These are phyloP conservation scores for Crotalus viridis DNA, from an alignment of 2,113 vertebrate genomes.

Conservation along the genomic window DNA sequence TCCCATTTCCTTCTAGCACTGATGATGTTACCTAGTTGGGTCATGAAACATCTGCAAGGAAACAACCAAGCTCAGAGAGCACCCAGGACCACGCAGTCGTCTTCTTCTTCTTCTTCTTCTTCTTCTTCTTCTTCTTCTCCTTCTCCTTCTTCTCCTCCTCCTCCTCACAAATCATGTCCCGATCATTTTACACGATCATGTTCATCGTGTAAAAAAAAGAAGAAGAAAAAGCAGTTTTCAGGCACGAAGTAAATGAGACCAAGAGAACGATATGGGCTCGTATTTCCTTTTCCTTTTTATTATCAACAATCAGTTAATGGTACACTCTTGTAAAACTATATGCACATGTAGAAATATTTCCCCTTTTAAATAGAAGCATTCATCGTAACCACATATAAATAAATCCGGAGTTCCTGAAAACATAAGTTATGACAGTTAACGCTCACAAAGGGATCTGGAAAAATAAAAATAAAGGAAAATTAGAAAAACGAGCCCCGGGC, in stretches of 20 bases:
- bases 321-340: slow-evolving; percentile 99
- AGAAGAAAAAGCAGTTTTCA: rapidly evolving
- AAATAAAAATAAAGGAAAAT: slow-evolving; percentile 63
- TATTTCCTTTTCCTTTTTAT: slow-evolving; percentile 89
- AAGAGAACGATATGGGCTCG: slow-evolving; percentile 37
- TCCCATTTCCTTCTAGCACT: no score
- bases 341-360: slow-evolving; percentile 99
- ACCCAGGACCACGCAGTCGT: no score
- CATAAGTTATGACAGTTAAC: slow-evolving; percentile 88
- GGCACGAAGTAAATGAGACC: slow-evolving; percentile 40
- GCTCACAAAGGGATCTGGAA: slow-evolving; percentile 85
- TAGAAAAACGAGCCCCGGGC: slow-evolving; percentile 84
- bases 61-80: no score
- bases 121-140: no score
- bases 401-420: slow-evolving; percentile 88
- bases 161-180: no score
- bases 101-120: no score
- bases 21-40: no score
- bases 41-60: no score
- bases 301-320: slow-evolving; percentile 99
- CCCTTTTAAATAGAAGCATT: slow-evolving; percentile 99
- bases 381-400: slow-evolving; percentile 99
- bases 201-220: neutral
- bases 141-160: no score
- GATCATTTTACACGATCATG: no score